phyloP scores from a whole-genome alignment of 2,113 vertebrate genomes.

The Zosterops japonicus region DNA sequence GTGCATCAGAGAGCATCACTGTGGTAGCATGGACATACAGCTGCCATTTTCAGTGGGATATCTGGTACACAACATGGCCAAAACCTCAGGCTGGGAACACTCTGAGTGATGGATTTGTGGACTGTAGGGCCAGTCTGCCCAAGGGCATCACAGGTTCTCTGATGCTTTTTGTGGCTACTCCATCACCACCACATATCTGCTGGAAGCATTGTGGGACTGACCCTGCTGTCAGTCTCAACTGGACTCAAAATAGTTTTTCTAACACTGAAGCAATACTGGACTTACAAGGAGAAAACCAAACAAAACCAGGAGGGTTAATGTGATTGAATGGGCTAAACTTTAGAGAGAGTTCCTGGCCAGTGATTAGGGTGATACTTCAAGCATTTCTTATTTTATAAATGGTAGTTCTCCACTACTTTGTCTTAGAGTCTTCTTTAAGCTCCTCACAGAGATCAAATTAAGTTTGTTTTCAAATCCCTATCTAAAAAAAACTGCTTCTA shows the following conservation, averaged over 20 bases:
- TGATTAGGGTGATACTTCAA: background rate
- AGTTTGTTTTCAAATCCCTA: slow-evolving; percentile 38
- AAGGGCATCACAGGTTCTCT: background rate
- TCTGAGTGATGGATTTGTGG: background rate
- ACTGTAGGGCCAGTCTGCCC: background rate
- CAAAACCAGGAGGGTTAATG: background rate
- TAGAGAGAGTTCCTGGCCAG: background rate
- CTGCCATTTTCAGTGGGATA: background rate
- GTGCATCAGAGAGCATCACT: fast-evolving
- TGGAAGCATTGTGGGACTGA: background rate
- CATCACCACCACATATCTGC: background rate
- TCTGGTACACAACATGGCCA: fast-evolving
- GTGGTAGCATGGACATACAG: background rate
- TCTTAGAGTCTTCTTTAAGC: slow-evolving; percentile 9
- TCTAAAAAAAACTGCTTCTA: background rate
- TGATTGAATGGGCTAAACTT: background rate
- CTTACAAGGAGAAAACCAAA: background rate
- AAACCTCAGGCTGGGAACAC: background rate
- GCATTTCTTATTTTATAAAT: background rate
- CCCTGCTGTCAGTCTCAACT: fast-evolving
- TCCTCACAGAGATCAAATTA: slow-evolving; percentile 31
- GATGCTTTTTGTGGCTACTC: background rate
- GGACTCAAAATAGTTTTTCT: background rate
- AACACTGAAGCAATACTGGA: background rate
- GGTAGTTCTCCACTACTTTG: background rate